Evolutionary conservation across 2,113 vertebrate genomes (phyloP).

Genomic region (Pterocles burchelli): DNA sequence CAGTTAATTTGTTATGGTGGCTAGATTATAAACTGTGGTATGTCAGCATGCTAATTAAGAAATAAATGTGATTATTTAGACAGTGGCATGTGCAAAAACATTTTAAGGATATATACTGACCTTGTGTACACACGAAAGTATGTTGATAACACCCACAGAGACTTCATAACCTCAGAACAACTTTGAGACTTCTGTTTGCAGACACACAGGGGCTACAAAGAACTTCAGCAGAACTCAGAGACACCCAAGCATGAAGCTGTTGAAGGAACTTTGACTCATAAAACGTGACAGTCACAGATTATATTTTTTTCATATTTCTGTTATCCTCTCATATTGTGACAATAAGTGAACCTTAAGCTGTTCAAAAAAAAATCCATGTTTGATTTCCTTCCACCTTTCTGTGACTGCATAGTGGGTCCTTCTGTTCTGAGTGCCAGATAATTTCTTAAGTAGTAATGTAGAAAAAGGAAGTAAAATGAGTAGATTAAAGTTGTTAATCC

Average conservation of each 20-base stretch:
- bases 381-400: neutral
- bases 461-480: neutral
- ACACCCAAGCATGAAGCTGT: neutral
- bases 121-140: neutral
- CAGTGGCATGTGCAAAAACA: neutral
- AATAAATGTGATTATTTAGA: neutral
- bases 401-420: neutral
- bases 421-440: neutral
- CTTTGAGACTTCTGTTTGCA: neutral
- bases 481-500: neutral
- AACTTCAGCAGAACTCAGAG: neutral
- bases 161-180: neutral
- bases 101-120: neutral
- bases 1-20: neutral
- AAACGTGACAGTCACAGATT: neutral
- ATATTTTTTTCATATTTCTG: neutral
- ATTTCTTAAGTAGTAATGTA: neutral
- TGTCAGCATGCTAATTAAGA: neutral
- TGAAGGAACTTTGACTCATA: neutral
- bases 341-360: neutral
- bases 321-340: neutral
- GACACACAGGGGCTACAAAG: neutral
- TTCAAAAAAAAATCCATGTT: neutral
- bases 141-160: accelerated
- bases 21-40: neutral